phyloP scores from a whole-genome alignment of 2,113 vertebrate genomes.

The Barbus barbus region DNA sequence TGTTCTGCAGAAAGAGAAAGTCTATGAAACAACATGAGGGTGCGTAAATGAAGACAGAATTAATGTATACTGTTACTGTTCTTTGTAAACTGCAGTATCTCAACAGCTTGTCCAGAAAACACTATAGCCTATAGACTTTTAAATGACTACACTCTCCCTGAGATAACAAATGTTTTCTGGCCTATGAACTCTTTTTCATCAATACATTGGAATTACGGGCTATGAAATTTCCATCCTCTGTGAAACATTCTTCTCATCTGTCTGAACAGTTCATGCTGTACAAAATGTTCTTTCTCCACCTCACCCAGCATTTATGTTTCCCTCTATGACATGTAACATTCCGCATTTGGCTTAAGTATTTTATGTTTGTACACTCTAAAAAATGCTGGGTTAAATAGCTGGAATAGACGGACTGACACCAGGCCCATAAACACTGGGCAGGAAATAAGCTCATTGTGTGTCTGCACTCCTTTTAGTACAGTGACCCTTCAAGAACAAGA shows the following conservation, averaged over 20 bases:
- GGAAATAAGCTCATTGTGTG: not conserved
- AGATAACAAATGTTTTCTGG: not conserved
- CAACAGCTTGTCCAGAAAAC: not conserved
- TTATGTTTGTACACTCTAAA: not conserved
- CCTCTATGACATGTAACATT: not conserved
- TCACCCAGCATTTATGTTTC: not conserved
- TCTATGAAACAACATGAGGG: not conserved
- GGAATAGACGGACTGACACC: conserved; percentile 2
- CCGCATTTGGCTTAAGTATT: not conserved
- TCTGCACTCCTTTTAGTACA: not conserved
- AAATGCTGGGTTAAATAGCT: too few species aligned
- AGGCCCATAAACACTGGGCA: not conserved
- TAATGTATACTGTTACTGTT: not conserved
- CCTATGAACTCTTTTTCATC: not conserved
- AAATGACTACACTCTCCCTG: not conserved
- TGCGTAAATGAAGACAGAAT: not conserved
- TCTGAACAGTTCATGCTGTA: not conserved
- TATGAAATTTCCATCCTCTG: not conserved
- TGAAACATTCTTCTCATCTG: not conserved
- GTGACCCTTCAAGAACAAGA: not conserved
- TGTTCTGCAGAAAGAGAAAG: not conserved
- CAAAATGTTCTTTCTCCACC: conserved; percentile 1
- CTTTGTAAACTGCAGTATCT: not conserved
- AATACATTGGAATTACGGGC: not conserved
- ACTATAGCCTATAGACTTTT: too few species aligned